phyloP scores from a whole-genome alignment of 2,113 vertebrate species.

The Brachyhypopomus gauderio region DNA sequence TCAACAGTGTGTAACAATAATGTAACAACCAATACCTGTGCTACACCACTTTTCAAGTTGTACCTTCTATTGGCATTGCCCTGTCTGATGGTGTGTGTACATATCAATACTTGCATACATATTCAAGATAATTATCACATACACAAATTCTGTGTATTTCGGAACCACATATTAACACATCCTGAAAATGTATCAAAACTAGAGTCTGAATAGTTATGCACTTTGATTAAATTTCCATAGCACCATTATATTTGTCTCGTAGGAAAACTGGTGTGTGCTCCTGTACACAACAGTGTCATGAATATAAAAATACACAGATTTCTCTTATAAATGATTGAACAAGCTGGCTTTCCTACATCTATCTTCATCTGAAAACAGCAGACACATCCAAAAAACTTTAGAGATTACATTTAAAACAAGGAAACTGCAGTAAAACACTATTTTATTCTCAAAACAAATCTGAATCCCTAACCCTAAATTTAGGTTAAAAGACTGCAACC shows the following conservation, averaged over 20 bases:
- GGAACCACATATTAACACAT: slow-evolving; percentile 57
- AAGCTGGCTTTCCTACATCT: slow-evolving; percentile 64
- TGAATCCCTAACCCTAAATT: slow-evolving; percentile 38
- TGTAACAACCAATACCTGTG: slow-evolving; percentile 52
- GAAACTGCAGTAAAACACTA: slow-evolving; percentile 39
- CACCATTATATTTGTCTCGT: slow-evolving; percentile 54
- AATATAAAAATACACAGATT: slow-evolving; percentile 62
- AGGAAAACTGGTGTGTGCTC: slow-evolving; percentile 53
- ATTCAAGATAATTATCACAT: slow-evolving; percentile 59
- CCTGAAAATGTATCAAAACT: slow-evolving; percentile 60
- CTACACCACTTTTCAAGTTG: slow-evolving; percentile 69
- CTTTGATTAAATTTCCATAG: slow-evolving; percentile 62
- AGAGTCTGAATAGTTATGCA: slow-evolving; percentile 58
- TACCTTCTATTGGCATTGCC: slow-evolving; percentile 55
- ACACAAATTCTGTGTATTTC: slow-evolving; percentile 49
- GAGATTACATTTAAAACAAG: slow-evolving; percentile 53
- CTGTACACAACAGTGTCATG: slow-evolving; percentile 54
- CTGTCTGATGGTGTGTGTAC: slow-evolving; percentile 45
- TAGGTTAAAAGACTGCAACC: slow-evolving; percentile 12
- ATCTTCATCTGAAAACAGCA: slow-evolving; percentile 48
- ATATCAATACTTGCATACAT: slow-evolving; percentile 36
- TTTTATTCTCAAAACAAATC: slow-evolving; percentile 40
- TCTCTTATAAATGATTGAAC: slow-evolving; percentile 62
- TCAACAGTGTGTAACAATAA: slow-evolving; percentile 44
- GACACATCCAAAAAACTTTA: slow-evolving; percentile 57